Percentiles rank a stretch among this genome's conserved stretches.
Evolutionary conservation across 2,797 vertebrate genomes (phyloP).

Genomic region (Oryzias dopingdopingensis): DNA sequence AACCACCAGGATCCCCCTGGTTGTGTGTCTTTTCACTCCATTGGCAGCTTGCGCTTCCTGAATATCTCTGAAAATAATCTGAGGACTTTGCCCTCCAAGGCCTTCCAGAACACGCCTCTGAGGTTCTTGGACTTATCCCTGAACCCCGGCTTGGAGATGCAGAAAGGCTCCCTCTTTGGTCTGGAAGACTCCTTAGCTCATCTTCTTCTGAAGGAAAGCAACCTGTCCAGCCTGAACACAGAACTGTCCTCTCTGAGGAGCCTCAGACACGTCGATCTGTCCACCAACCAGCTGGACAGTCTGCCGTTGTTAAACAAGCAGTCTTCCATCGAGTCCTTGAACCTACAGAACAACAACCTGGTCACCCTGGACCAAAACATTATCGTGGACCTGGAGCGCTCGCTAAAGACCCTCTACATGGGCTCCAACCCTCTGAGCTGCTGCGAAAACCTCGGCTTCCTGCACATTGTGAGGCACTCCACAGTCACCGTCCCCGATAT

Average conservation of each 20-base stretch:
- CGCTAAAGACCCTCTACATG: slow-evolving; percentile 86
- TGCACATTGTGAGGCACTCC: slow-evolving; percentile 81
- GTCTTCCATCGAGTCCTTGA: slow-evolving; percentile 85
- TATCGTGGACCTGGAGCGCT: slow-evolving; percentile 80
- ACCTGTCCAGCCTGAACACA: slow-evolving; percentile 74
- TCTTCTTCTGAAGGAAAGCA: slow-evolving; percentile 84
- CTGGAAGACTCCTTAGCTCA: slow-evolving; percentile 84
- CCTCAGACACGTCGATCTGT: slow-evolving; percentile 85
- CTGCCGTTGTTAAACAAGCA: slow-evolving; percentile 80
- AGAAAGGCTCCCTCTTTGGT: slow-evolving; percentile 78
- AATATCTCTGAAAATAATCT: slow-evolving; percentile 84
- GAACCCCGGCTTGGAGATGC: slow-evolving; percentile 83
- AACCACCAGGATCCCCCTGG: slow-evolving; percentile 21
- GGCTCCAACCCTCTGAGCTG: slow-evolving; percentile 90
- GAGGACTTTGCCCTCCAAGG: slow-evolving; percentile 64
- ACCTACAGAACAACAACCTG: slow-evolving; percentile 89
- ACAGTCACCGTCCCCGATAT: slow-evolving; percentile 79
- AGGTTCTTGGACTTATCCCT: slow-evolving; percentile 84
- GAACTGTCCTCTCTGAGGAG: slow-evolving; percentile 81
- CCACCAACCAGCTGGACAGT: slow-evolving; percentile 83
- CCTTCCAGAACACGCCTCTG: slow-evolving; percentile 82
- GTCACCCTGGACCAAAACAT: slow-evolving; percentile 80
- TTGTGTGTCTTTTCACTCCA: slow-evolving; percentile 79
- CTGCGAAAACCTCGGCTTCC: slow-evolving; percentile 85
- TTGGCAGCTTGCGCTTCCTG: slow-evolving; percentile 76